Conservation (phyloP, 2,797 vertebrate species). For the Anguilla obscura region DNA sequence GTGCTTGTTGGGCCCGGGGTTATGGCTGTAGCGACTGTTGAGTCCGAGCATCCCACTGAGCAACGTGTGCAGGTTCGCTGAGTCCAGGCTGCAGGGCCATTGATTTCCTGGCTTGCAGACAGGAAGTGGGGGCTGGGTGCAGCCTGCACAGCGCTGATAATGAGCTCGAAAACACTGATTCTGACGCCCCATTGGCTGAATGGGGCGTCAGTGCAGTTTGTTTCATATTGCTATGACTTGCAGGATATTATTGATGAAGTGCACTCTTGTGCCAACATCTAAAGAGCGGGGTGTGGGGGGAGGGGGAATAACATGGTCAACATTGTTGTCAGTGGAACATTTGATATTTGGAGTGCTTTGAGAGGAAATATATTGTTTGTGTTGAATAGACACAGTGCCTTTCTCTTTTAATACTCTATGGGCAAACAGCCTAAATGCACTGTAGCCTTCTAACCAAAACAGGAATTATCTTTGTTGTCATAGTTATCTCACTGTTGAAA, state of each 20-base stretch:
- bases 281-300: background rate
- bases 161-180: constrained; percentile 54
- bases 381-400: constrained; percentile 64
- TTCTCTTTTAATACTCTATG: constrained; percentile 47
- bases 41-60: constrained; percentile 18
- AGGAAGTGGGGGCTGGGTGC: constrained; percentile 65
- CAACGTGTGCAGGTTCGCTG: constrained; percentile 29
- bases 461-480: constrained; percentile 7
- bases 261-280: background rate
- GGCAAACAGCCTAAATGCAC: constrained; percentile 53
- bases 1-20: background rate
- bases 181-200: constrained; percentile 33
- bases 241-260: constrained; percentile 26
- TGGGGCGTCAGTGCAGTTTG: constrained; percentile 6
- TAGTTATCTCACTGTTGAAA: background rate
- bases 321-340: constrained; percentile 26
- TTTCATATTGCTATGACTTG: constrained; percentile 18
- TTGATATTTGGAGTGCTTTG: constrained; percentile 28
- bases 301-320: background rate
- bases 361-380: constrained; percentile 63
- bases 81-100: constrained; percentile 39
- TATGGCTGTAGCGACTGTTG: background rate
- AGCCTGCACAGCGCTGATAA: constrained; percentile 53
- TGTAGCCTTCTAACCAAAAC: constrained; percentile 42
- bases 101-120: constrained; percentile 66